phyloP scores from a whole-genome alignment of 2,888 invertebrate species.

The Caenorhabditis imperialis region DNA sequence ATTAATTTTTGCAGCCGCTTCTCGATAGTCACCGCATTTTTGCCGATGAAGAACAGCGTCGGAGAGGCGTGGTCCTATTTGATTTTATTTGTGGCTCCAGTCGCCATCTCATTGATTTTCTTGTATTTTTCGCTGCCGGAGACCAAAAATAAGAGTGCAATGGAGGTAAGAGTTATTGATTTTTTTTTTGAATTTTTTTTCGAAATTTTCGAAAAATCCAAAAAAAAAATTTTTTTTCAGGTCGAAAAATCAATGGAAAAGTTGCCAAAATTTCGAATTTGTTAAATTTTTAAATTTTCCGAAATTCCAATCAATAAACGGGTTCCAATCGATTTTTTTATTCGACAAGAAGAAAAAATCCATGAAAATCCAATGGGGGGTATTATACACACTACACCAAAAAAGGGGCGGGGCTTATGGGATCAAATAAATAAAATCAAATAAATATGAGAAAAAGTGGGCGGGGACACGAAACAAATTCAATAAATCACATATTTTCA shows the following conservation, averaged over 20 bases:
- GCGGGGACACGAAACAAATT: not conserved
- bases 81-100: slow-evolving; percentile 68
- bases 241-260: slow-evolving; percentile 60
- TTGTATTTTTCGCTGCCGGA: slow-evolving; percentile 71
- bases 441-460: not conserved
- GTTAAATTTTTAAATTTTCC: too few relatives aligned
- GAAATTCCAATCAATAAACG: too few relatives aligned
- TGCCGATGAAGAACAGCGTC: slow-evolving; percentile 69
- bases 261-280: slow-evolving; percentile 57
- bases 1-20: too few relatives aligned
- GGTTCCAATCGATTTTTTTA: too few relatives aligned
- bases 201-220: too few relatives aligned
- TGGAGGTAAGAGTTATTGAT: slow-evolving; percentile 55
- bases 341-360: too few relatives aligned
- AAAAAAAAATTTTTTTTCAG: too few relatives aligned
- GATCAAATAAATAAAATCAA: too few relatives aligned
- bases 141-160: slow-evolving; percentile 68
- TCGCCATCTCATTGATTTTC: slow-evolving; percentile 64
- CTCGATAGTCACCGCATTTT: slow-evolving; percentile 64
- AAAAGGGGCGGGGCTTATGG: not conserved
- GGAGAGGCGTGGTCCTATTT: slow-evolving; percentile 68
- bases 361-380: too few relatives aligned
- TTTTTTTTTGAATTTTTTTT: slow-evolving; percentile 1
- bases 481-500: slow-evolving; percentile 21
- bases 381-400: too few relatives aligned